These are phyloP conservation scores for Zeus faber DNA, from an alignment of 2,113 vertebrate species.

Conservation along the genomic window DNA sequence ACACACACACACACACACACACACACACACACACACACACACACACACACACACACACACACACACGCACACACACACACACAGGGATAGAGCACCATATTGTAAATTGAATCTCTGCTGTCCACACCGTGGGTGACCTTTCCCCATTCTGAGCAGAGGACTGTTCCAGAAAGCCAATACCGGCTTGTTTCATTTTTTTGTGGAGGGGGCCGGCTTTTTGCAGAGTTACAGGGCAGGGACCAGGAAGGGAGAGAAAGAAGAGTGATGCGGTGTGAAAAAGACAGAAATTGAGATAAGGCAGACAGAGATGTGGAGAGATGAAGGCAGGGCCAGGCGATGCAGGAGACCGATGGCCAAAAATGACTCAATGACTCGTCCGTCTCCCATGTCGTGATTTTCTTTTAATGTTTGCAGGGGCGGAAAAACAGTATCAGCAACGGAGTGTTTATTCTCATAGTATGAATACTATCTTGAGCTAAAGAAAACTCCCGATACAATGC, in stretches of 20 bases:
- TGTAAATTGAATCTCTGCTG: slow-evolving; percentile 60
- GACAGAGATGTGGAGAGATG: too few species aligned
- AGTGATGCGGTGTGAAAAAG: too few species aligned
- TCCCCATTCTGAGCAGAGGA: slow-evolving; percentile 45
- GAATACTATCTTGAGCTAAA: too few species aligned
- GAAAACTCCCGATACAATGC: too few species aligned
- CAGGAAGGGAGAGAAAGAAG: slow-evolving; percentile 24
- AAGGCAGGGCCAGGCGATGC: too few species aligned
- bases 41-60: slow-evolving; percentile 22
- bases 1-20: slow-evolving; percentile 8
- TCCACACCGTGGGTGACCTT: slow-evolving; percentile 59
- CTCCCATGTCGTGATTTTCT: too few species aligned
- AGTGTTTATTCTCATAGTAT: too few species aligned
- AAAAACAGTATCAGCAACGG: too few species aligned
- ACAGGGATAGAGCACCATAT: slow-evolving; percentile 39
- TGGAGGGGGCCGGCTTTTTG: too few species aligned
- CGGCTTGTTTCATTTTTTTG: not conserved
- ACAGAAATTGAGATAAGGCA: slow-evolving; percentile 9
- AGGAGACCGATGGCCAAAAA: not conserved
- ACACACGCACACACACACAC: slow-evolving; percentile 16
- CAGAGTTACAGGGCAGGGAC: not conserved
- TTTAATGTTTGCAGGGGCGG: too few species aligned
- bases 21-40: slow-evolving; percentile 22
- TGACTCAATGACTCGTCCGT: too few species aligned
- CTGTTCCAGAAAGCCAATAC: slow-evolving; percentile 50